Conservation (phyloP, 2,797 vertebrate genomes). For the Leuciscus waleckii region DNA sequence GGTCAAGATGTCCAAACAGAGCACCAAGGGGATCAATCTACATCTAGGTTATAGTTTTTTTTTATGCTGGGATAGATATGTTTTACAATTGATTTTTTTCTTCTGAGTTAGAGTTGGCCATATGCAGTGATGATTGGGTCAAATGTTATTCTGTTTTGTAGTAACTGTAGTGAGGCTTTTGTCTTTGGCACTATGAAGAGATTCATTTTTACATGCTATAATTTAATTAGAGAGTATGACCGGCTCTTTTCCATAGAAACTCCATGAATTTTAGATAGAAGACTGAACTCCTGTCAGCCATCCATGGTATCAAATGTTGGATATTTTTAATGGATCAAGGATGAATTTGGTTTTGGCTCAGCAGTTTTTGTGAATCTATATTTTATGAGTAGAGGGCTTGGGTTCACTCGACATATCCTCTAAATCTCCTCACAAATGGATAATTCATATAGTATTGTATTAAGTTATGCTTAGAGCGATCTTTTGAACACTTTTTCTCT, state of each 20-base stretch:
- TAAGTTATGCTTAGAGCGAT: not conserved
- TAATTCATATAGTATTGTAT: not conserved
- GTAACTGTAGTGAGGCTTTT: constrained; percentile 22
- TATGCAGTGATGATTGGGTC: not conserved
- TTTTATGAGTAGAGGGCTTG: constrained; percentile 9
- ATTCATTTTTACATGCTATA: constrained; percentile 42
- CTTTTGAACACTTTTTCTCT: constrained; percentile 4
- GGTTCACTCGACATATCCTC: not conserved
- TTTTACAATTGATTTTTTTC: not conserved
- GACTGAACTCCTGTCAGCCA: constrained; percentile 4
- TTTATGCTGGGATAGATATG: not conserved
- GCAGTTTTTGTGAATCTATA: constrained; percentile 1
- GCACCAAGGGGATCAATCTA: not conserved
- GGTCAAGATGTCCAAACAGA: not conserved
- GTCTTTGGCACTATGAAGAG: constrained; percentile 1
- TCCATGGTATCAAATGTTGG: constrained; percentile 17
- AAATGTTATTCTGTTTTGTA: constrained; percentile 31
- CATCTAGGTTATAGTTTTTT: not conserved
- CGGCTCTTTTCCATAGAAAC: constrained; percentile 22
- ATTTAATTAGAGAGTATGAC: constrained; percentile 29
- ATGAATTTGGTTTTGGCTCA: constrained; percentile 19
- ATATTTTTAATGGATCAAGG: constrained; percentile 22
- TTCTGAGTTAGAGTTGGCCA: not conserved
- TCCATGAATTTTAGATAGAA: constrained; percentile 6
- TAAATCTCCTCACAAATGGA: not conserved